A percentile compares a stretch with the other conserved stretches of the same genome.
Conservation (phyloP, 2,113 vertebrate genomes). For the Microcebus murinus region DNA sequence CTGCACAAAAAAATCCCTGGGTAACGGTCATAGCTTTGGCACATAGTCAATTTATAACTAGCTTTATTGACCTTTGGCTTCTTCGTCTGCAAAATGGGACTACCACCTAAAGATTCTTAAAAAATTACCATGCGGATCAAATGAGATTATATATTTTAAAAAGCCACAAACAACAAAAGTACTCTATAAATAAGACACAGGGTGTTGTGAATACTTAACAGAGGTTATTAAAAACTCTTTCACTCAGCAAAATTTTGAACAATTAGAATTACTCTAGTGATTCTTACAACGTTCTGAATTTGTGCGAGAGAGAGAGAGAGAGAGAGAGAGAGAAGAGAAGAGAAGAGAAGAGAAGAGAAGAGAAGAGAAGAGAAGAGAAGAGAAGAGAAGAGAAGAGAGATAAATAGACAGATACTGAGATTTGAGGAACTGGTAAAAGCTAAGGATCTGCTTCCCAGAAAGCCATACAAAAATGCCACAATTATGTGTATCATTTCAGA, state of each 20-base stretch:
- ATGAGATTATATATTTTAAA: neutral
- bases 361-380: neutral
- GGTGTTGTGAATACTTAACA: neutral
- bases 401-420: neutral
- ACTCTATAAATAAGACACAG: neutral
- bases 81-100: neutral
- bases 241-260: neutral
- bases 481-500: neutral
- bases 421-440: conserved; percentile 1
- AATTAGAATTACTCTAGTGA: neutral
- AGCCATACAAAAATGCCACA: neutral
- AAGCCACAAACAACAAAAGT: neutral
- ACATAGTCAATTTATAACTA: neutral
- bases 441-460: conserved; percentile 15
- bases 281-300: neutral
- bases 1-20: neutral
- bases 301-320: too few relatives aligned
- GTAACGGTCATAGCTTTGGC: neutral
- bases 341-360: neutral
- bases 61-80: neutral
- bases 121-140: neutral
- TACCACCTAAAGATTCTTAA: neutral
- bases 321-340: neutral
- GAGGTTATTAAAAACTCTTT: neutral
- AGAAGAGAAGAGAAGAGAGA: neutral